Conservation (phyloP, 2,888 invertebrate genomes). For the Drosophila meridionalis region DNA sequence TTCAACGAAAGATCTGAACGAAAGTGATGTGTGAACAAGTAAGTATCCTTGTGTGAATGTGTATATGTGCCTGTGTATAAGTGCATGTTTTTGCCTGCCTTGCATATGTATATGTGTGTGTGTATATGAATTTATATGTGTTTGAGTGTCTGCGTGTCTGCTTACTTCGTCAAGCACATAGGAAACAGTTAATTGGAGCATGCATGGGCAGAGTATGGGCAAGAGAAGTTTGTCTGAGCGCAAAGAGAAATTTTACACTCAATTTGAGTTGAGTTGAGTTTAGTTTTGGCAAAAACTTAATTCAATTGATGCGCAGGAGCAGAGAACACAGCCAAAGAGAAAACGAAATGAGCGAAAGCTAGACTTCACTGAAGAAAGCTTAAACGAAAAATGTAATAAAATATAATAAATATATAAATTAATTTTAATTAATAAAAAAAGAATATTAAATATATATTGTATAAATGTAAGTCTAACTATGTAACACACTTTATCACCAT, state of each 20-base stretch:
- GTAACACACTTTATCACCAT: slow-evolving; percentile 11
- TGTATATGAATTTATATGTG: background rate
- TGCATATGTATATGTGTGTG: background rate
- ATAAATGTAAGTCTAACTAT: background rate
- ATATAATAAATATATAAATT: background rate
- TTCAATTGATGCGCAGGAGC: slow-evolving; percentile 75
- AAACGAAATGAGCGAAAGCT: slow-evolving; percentile 8
- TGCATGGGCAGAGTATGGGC: background rate
- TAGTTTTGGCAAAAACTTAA: slow-evolving; percentile 41
- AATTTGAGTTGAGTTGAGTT: slow-evolving; percentile 46
- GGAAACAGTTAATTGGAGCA: slow-evolving; percentile 1
- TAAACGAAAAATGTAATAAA: background rate
- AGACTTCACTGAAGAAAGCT: slow-evolving; percentile 52
- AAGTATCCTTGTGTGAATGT: background rate
- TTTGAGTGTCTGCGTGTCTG: background rate
- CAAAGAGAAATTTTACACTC: slow-evolving; percentile 25
- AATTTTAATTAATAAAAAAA: background rate
- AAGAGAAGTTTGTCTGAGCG: slow-evolving; percentile 11
- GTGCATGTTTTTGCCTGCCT: background rate
- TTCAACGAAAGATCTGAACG: slow-evolving; percentile 4
- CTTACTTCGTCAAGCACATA: background rate
- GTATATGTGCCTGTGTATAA: no score
- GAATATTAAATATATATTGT: background rate
- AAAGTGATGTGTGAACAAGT: background rate
- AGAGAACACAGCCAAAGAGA: slow-evolving; percentile 39